A percentile compares a stretch with the other conserved stretches of the same genome.
Evolutionary conservation across 2,797 vertebrate genomes (phyloP).

Genomic region (Rhinophrynus dorsalis): DNA sequence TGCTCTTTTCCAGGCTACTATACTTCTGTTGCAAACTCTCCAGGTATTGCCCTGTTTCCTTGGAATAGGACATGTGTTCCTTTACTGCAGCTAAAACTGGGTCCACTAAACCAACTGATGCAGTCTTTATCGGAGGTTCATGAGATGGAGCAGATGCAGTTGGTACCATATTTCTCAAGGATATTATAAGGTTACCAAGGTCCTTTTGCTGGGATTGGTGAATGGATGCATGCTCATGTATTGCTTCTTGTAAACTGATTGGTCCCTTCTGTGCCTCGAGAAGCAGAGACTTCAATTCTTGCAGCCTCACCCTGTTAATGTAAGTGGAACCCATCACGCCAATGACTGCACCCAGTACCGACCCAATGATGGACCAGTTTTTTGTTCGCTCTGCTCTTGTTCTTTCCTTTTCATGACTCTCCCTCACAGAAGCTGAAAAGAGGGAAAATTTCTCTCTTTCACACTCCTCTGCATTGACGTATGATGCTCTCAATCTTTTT

Average conservation of each 20-base stretch:
- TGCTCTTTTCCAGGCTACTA: slow-evolving; percentile 69
- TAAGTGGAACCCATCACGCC: slow-evolving; percentile 96
- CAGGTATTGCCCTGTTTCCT: slow-evolving; percentile 72
- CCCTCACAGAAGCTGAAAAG: slow-evolving; percentile 89
- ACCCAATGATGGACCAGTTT: slow-evolving; percentile 96
- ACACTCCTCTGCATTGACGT: slow-evolving; percentile 76
- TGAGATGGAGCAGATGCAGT: slow-evolving; percentile 42
- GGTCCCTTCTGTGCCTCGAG: slow-evolving; percentile 94
- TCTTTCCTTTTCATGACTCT: slow-evolving; percentile 94
- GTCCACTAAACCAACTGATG: slow-evolving; percentile 34
- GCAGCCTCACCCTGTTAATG: slow-evolving; percentile 87
- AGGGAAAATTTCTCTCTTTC: slow-evolving; percentile 90
- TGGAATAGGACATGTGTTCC: slow-evolving; percentile 73
- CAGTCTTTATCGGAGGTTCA: slow-evolving; percentile 45
- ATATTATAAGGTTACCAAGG: slow-evolving; percentile 74
- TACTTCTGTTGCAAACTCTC: slow-evolving; percentile 75
- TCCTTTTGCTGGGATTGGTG: slow-evolving; percentile 84
- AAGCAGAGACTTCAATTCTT: slow-evolving; percentile 87
- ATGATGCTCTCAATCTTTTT: slow-evolving; percentile 76
- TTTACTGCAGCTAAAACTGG: slow-evolving; percentile 67
- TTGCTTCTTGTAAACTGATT: slow-evolving; percentile 87
- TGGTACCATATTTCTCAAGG: slow-evolving; percentile 70
- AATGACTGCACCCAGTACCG: slow-evolving; percentile 88
- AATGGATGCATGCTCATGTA: slow-evolving; percentile 82
- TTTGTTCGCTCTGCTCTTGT: slow-evolving; percentile 91